Conservation (phyloP, 2,113 vertebrate genomes). For the Castor canadensis region DNA sequence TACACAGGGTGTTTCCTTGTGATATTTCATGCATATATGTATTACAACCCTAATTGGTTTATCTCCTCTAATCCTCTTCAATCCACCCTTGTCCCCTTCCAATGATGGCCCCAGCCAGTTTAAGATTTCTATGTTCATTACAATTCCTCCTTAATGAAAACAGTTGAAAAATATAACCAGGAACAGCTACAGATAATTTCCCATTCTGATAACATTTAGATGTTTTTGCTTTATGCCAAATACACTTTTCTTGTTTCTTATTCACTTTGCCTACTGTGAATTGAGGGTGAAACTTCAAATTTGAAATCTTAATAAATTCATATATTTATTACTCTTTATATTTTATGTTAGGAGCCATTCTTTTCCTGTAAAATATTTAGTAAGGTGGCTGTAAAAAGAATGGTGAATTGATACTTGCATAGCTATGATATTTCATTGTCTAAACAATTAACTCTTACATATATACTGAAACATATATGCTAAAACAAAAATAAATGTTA, state of each 20-base stretch:
- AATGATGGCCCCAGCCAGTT: too few relatives aligned
- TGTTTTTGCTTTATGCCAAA: background rate
- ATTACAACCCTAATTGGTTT: too few relatives aligned
- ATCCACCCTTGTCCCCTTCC: too few relatives aligned
- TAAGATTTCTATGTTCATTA: too few relatives aligned
- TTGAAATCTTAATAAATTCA: background rate
- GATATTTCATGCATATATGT: too few relatives aligned
- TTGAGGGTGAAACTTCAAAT: background rate
- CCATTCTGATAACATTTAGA: background rate
- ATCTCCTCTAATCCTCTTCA: too few relatives aligned
- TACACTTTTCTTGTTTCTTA: background rate
- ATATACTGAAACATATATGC: background rate
- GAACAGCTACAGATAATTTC: background rate
- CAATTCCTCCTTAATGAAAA: background rate
- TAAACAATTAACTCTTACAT: background rate
- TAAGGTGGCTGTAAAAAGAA: background rate
- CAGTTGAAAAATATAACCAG: background rate
- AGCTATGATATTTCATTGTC: background rate
- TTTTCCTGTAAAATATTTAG: background rate
- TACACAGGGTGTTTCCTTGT: too few relatives aligned
- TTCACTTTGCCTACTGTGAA: background rate
- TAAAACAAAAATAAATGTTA: background rate
- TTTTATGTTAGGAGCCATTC: background rate
- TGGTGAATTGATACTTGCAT: background rate
- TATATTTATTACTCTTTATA: background rate